These are phyloP conservation scores for Drosophila algonquin DNA, from an alignment of 2,888 invertebrate species.

Conservation along the genomic window DNA sequence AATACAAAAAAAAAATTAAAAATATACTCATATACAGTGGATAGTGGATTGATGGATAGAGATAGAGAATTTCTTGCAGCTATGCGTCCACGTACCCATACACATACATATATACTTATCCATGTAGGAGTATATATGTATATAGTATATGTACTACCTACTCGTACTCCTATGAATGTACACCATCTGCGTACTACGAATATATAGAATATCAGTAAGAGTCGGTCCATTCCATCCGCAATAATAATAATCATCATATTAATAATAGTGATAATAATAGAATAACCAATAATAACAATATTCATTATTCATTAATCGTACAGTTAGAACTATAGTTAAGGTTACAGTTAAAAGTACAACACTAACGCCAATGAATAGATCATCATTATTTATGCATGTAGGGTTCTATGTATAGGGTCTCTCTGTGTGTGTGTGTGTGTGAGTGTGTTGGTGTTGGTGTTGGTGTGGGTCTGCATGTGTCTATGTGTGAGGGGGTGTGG, in stretches of 20 bases:
- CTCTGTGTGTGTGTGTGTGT: slow-evolving; percentile 16
- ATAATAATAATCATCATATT: slow-evolving; percentile 61
- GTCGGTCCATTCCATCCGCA: slow-evolving; percentile 56
- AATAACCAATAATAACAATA: slow-evolving; percentile 66
- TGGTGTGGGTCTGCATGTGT: slow-evolving; percentile 33
- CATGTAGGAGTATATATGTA: slow-evolving; percentile 26
- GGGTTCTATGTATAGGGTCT: slow-evolving; percentile 46
- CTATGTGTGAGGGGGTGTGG: slow-evolving; percentile 6
- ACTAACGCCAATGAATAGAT: slow-evolving; percentile 80
- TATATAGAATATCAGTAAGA: slow-evolving; percentile 69
- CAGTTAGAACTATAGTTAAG: slow-evolving; percentile 55
- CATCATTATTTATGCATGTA: slow-evolving; percentile 61
- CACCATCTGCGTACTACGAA: no score
- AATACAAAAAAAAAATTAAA: slow-evolving; percentile 9
- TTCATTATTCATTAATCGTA: slow-evolving; percentile 46
- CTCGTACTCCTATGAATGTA: slow-evolving; percentile 29
- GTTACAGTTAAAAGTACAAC: slow-evolving; percentile 79
- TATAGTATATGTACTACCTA: slow-evolving; percentile 28
- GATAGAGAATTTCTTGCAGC: slow-evolving; percentile 39
- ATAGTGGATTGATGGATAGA: slow-evolving; percentile 18
- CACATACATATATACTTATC: slow-evolving; percentile 33
- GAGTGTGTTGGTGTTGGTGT: slow-evolving; percentile 12
- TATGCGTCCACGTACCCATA: slow-evolving; percentile 34
- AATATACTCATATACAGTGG: slow-evolving; percentile 17
- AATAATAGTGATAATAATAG: slow-evolving; percentile 42